These are phyloP conservation scores for Caerostris darwini DNA, from an alignment of 1,140 invertebrate species.

Conservation along the genomic window DNA sequence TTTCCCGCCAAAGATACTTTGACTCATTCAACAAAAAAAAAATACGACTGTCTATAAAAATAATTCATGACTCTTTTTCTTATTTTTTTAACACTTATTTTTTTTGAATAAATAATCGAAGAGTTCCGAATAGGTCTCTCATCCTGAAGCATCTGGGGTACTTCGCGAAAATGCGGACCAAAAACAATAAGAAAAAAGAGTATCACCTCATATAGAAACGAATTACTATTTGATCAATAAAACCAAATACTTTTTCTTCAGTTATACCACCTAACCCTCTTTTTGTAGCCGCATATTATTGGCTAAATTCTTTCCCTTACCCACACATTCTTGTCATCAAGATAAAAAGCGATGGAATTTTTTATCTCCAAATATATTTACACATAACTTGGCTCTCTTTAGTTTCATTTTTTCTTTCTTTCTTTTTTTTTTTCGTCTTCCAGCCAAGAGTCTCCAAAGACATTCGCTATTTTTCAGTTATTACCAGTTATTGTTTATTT, in stretches of 20 bases:
- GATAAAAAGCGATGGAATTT: neutral
- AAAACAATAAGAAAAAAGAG: neutral
- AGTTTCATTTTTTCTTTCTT: neutral
- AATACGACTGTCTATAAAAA: too few species aligned
- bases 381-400: neutral
- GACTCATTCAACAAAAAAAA: too few species aligned
- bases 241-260: neutral
- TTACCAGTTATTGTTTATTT: constrained; percentile 4
- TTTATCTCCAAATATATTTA: neutral
- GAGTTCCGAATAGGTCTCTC: neutral
- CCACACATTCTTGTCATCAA: neutral
- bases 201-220: neutral
- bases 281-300: neutral
- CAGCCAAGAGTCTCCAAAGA: neutral
- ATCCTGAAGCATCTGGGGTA: neutral
- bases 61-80: too few species aligned
- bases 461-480: neutral
- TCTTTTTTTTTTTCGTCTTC: neutral
- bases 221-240: neutral
- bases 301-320: constrained; percentile 7
- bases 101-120: too few species aligned
- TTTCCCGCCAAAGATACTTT: too few species aligned
- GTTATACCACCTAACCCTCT: neutral
- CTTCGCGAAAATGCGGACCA: neutral
- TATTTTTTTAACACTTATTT: too few species aligned